Conservation (phyloP, 1,140 invertebrate genomes). For the Hylyphantes graminicola region DNA sequence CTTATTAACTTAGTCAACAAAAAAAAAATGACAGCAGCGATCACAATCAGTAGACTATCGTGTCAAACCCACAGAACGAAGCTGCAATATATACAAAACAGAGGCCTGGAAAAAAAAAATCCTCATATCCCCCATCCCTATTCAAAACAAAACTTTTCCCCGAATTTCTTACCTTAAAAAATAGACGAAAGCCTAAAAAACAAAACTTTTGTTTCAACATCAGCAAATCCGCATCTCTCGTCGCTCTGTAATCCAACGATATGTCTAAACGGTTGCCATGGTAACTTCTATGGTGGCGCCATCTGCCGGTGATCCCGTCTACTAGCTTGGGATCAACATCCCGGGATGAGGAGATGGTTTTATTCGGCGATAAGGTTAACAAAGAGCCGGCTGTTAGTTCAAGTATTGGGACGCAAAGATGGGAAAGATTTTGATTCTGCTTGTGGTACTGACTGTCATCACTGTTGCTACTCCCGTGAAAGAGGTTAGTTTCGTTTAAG, state of each 20-base stretch:
- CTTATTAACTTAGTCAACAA: too few species aligned
- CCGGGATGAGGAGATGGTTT: neutral
- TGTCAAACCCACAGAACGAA: too few species aligned
- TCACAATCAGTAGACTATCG: too few species aligned
- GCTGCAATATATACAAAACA: too few species aligned
- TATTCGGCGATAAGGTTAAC: constrained; percentile 28
- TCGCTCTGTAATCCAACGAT: constrained; percentile 28
- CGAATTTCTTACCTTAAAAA: constrained; percentile 1
- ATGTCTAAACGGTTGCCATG: constrained; percentile 35
- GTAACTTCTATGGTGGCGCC: constrained; percentile 17
- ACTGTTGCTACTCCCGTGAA: constrained; percentile 15
- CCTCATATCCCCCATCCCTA: neutral
- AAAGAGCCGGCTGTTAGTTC: constrained; percentile 10
- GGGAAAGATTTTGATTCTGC: constrained; percentile 18
- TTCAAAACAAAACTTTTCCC: neutral
- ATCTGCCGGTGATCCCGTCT: constrained; percentile 22
- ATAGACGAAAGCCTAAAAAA: constrained; percentile 19
- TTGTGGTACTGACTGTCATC: neutral
- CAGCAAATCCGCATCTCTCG: constrained; percentile 29
- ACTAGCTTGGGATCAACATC: constrained; percentile 3
- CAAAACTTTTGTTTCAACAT: constrained; percentile 44
- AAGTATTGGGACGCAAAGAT: constrained; percentile 8
- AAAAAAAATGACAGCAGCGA: too few species aligned
- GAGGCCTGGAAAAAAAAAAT: neutral
- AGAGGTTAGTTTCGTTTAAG: constrained; percentile 19